Percentiles rank a stretch among this genome's conserved stretches.
phyloP scores from a whole-genome alignment of 2,113 vertebrate genomes.

The Pyrgilauda ruficollis region DNA sequence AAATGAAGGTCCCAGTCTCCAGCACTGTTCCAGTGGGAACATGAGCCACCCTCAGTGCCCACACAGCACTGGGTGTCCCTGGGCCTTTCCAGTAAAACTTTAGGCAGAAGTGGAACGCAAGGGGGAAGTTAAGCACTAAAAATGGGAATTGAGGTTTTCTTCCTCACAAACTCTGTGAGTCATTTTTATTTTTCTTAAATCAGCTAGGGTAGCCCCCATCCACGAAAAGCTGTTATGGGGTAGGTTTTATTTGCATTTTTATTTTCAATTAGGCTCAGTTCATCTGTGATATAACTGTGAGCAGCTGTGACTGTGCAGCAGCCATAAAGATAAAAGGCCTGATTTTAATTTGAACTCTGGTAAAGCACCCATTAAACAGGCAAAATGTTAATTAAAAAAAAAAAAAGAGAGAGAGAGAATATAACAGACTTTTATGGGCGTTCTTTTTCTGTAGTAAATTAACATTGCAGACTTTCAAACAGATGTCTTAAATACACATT shows the following conservation, averaged over 20 bases:
- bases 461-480: conserved; percentile 80
- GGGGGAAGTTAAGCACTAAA: conserved; percentile 15
- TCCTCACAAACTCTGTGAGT: conserved; percentile 1
- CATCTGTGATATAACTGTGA: conserved; percentile 77
- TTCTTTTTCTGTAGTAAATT: conserved; percentile 75
- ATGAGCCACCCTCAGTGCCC: not conserved
- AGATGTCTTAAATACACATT: conserved; percentile 80
- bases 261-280: conserved; percentile 80
- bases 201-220: conserved; percentile 1
- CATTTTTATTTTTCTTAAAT: conserved; percentile 49
- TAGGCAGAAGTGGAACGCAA: not conserved
- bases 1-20: not conserved
- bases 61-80: not conserved
- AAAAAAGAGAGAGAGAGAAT: conserved; percentile 32
- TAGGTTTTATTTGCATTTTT: conserved; percentile 80
- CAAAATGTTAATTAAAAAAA: conserved; percentile 82
- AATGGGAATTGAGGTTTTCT: not conserved
- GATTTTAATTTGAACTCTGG: conserved; percentile 81
- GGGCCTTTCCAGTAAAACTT: not conserved
- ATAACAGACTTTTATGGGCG: conserved; percentile 73
- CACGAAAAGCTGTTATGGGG: conserved; percentile 62
- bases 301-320: conserved; percentile 73
- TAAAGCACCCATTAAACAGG: conserved; percentile 79
- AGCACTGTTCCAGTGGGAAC: not conserved
- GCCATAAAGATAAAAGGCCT: conserved; percentile 81